phyloP scores from a whole-genome alignment of 2,888 invertebrate species.

The Eudemis profundana region DNA sequence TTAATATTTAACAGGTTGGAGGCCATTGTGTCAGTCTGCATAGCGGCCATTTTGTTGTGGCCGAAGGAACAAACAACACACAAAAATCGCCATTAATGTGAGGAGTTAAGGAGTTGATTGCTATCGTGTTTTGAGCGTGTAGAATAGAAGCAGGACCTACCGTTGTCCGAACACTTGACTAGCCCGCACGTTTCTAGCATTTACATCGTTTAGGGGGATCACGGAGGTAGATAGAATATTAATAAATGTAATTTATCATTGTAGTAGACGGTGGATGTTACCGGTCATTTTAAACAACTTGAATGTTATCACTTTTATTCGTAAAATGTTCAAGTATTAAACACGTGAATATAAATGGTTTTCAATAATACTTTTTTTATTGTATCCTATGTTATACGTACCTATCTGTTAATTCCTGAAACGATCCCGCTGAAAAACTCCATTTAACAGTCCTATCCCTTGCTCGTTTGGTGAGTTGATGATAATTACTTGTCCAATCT shows the following conservation, averaged over 20 bases:
- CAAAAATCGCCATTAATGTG: background rate
- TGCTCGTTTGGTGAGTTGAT: too few relatives aligned
- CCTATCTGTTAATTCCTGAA: too few relatives aligned
- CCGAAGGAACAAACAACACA: too few relatives aligned
- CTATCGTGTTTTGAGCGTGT: conserved; percentile 13
- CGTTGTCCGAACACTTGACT: conserved; percentile 6
- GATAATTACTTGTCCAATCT: too few relatives aligned
- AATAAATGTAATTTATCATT: conserved; percentile 66
- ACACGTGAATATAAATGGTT: conserved; percentile 81
- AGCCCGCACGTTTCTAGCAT: conserved; percentile 31
- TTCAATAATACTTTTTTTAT: conserved; percentile 71
- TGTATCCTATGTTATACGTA: conserved; percentile 36
- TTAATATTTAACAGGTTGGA: too few relatives aligned
- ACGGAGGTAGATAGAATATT: conserved; percentile 60
- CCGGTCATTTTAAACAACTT: conserved; percentile 68
- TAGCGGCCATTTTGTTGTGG: too few relatives aligned
- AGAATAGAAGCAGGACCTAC: conserved; percentile 5
- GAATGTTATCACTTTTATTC: conserved; percentile 80
- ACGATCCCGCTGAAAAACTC: too few relatives aligned
- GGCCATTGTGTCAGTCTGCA: too few relatives aligned
- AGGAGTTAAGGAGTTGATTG: too few relatives aligned
- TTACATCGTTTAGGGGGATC: conserved; percentile 37
- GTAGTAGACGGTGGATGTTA: conserved; percentile 60
- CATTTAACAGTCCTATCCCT: too few relatives aligned
- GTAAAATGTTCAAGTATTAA: conserved; percentile 70